Evolutionary conservation across 2,113 vertebrate genomes (phyloP).

Genomic region (Neotoma lepida): DNA sequence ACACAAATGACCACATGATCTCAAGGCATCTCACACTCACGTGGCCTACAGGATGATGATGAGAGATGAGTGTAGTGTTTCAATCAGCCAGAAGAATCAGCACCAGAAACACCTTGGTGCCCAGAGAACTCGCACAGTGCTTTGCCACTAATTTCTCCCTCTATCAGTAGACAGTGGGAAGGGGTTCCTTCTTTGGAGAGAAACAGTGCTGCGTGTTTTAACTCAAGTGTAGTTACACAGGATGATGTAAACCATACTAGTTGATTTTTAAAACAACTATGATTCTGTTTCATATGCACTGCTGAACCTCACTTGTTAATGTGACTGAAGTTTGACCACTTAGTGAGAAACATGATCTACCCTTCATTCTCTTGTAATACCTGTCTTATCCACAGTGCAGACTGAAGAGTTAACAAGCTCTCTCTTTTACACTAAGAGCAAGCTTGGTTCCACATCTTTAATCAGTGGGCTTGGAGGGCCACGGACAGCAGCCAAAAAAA

Average conservation of each 20-base stretch:
- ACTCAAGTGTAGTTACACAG: background rate
- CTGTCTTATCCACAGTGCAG: background rate
- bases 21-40: accelerated
- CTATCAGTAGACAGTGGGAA: background rate
- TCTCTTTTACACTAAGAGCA: background rate
- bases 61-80: no score
- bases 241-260: background rate
- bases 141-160: background rate
- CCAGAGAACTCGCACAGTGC: background rate
- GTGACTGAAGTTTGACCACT: background rate
- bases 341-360: background rate
- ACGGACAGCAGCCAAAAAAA: background rate
- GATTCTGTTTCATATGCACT: background rate
- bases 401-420: background rate
- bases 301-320: background rate
- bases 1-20: background rate
- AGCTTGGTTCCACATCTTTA: background rate
- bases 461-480: background rate
- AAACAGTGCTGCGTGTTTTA: background rate
- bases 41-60: accelerated
- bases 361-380: background rate
- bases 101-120: no score
- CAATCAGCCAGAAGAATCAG: background rate
- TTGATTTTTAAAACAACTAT: background rate
- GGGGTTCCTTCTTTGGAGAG: background rate